phyloP scores from a whole-genome alignment of 2,113 vertebrate species.

The Hymenochirus boettgeri region DNA sequence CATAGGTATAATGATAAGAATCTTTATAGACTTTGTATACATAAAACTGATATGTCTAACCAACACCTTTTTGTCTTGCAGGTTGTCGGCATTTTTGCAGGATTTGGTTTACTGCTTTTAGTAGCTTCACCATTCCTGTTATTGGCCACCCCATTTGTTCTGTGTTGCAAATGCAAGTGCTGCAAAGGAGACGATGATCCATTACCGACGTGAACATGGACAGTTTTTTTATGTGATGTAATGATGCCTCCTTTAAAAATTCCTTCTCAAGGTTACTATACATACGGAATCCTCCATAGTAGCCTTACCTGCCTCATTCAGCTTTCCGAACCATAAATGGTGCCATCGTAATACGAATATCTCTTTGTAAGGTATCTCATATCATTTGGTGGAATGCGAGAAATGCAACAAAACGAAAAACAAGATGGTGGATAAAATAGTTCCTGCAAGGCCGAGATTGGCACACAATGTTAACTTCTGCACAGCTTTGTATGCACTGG shows the following conservation, averaged over 20 bases:
- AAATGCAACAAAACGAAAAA: conserved; percentile 54
- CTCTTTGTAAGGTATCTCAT: conserved; percentile 31
- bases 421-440: not conserved
- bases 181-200: conserved; percentile 96
- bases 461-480: not conserved
- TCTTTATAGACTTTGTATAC: too few relatives aligned
- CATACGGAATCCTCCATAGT: conserved; percentile 36
- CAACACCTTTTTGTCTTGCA: conserved; percentile 47
- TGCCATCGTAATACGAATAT: conserved; percentile 51
- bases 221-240: not conserved
- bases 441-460: not conserved
- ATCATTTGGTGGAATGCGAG: conserved; percentile 42
- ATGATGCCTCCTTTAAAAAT: not conserved
- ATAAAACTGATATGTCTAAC: too few relatives aligned
- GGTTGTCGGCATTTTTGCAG: conserved; percentile 97
- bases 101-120: conserved; percentile 89
- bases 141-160: conserved; percentile 90
- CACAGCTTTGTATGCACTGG: not conserved
- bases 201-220: conserved; percentile 76
- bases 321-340: conserved; percentile 48
- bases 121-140: conserved; percentile 95
- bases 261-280: not conserved
- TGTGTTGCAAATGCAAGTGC: conserved; percentile 98
- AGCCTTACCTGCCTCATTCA: conserved; percentile 59
- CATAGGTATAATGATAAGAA: too few relatives aligned